Evolutionary conservation across 1,140 invertebrate species (phyloP), one percentile per base, ranked within the genome.

Genomic region (Sminthurides bifidus): DNA sequence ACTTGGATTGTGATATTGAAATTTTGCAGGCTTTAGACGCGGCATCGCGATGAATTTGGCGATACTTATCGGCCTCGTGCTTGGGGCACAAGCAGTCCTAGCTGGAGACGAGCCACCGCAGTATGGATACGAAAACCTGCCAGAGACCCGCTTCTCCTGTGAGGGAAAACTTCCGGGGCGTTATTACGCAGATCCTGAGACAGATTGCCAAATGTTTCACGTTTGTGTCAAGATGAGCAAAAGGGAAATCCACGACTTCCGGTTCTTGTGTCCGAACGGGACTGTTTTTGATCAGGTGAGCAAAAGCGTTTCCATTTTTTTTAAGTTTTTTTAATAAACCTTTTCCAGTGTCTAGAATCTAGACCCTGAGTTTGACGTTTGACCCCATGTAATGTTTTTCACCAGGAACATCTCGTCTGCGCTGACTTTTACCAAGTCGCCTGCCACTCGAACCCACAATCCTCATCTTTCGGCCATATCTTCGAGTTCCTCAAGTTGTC

Each of bases 141-240:
- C 87, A 52, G 79, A 83, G 59, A 91, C 88, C 41, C 78, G 79
- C 51, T 93, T 93, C 74, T 80, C 80, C 60, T 93, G 90, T 71
- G 76, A 80, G 57, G 85, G 86, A 65, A 88, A 90, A 71, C 85
- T 89, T 63, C 76, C 89, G 21, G 89, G 89, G 56, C 86, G 88
- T 38, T 92, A 92, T 71, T 92, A 92, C 69, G 87, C 88, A 14
- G 89, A 92, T 72, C 79, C 82, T 1, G 87, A 92, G 70, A 84
- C 89, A 0, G 84, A 88, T 66, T 92, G 89, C 72, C 88, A 92
- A 72, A 85, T 91, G 75, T 92, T 91, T 71, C 88, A 92, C 68
- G 84, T 91, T 44, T 91, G 87, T 68, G 85, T 87, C 23, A 82
- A 83, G 67, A 83, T 87, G 24, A 80, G 83, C 15, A 84, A 84